A percentile compares a stretch with the other conserved stretches of the same genome.
Evolutionary conservation across 2,888 invertebrate genomes (phyloP).

Genomic region (Pegoplata infirma): DNA sequence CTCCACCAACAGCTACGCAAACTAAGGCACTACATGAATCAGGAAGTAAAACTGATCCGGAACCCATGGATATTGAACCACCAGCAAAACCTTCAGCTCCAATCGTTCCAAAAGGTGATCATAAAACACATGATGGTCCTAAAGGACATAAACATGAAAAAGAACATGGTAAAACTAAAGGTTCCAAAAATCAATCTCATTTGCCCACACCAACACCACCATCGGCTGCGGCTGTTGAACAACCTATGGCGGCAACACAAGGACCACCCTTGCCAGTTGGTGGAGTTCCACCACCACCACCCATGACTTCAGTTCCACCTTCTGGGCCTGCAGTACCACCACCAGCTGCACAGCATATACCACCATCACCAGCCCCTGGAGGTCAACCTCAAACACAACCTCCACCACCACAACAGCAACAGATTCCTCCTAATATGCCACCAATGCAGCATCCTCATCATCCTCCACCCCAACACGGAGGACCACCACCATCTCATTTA

Average conservation of each 20-base stretch:
- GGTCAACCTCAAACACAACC: conserved; percentile 2
- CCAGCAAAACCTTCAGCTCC: conserved; percentile 74
- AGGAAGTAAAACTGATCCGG: conserved; percentile 75
- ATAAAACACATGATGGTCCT: conserved; percentile 45
- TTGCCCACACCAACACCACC: conserved; percentile 54
- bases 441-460: conserved; percentile 71
- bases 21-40: conserved; percentile 67
- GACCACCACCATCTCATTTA: conserved; percentile 79
- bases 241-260: conserved; percentile 49
- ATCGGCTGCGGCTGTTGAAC: conserved; percentile 34
- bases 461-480: conserved; percentile 65
- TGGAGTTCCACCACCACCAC: conserved; percentile 37
- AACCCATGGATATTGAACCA: conserved; percentile 76
- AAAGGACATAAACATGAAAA: conserved; percentile 39
- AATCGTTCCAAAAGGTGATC: conserved; percentile 65
- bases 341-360: conserved; percentile 44
- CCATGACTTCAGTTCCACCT: conserved; percentile 25
- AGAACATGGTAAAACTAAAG: conserved; percentile 44
- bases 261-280: conserved; percentile 52
- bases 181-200: conserved; percentile 61
- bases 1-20: conserved; percentile 49
- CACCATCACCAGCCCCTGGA: conserved; percentile 40
- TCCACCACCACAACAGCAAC: conserved; percentile 59
- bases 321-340: conserved; percentile 49
- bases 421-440: conserved; percentile 62